phyloP scores from a whole-genome alignment of 2,888 invertebrate species.

The Galeopsomyia nigrocyanea region DNA sequence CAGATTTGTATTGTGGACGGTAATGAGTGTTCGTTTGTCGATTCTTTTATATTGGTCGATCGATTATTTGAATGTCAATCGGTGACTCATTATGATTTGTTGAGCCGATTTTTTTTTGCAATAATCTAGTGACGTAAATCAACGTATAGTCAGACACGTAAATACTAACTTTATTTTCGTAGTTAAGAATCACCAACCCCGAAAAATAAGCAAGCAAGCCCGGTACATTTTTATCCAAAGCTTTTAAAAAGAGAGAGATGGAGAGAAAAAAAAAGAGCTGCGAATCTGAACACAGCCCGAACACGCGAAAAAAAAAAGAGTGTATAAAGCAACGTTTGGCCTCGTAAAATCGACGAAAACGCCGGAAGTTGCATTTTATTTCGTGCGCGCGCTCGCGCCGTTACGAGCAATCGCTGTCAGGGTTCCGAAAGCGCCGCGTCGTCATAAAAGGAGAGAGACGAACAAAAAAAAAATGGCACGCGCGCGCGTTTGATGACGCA shows the following conservation, averaged over 20 bases:
- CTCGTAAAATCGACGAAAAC: no score
- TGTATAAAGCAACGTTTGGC: background rate
- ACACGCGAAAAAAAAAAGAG: background rate
- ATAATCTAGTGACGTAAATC: no score
- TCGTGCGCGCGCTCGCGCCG: slow-evolving; percentile 45
- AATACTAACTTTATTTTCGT: no score
- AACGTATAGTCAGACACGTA: no score
- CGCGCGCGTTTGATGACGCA: slow-evolving; percentile 54
- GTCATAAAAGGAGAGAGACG: slow-evolving; percentile 49
- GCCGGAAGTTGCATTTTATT: slow-evolving; percentile 30
- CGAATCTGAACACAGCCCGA: no score
- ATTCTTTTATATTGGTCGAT: slow-evolving; percentile 25
- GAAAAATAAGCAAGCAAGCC: no score
- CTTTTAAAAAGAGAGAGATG: no score
- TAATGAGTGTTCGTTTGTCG: no score
- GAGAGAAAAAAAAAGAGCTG: no score
- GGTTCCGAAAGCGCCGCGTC: slow-evolving; percentile 29
- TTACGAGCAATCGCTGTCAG: slow-evolving; percentile 51
- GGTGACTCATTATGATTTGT: slow-evolving; percentile 42
- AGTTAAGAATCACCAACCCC: no score
- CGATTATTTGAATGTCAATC: slow-evolving; percentile 52
- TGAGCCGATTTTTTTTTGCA: slow-evolving; percentile 5
- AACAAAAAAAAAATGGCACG: slow-evolving; percentile 53
- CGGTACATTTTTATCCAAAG: no score
- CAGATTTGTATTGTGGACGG: no score